A percentile compares a stretch with the other conserved stretches of the same genome.
Conservation (phyloP, 2,888 invertebrate genomes). For the Apamea anceps region DNA sequence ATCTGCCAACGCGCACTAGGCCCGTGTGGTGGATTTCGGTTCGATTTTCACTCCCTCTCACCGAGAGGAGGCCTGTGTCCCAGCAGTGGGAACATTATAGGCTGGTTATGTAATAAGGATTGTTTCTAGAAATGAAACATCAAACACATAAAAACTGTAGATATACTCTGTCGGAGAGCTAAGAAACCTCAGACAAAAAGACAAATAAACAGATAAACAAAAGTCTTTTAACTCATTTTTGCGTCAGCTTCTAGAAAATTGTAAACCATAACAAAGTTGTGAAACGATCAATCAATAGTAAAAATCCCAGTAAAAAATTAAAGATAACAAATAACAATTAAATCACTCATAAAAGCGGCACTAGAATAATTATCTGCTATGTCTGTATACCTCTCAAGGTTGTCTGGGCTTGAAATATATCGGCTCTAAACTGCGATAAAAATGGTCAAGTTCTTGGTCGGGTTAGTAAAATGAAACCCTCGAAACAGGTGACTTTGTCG, state of each 20-base stretch:
- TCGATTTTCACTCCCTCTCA: too few relatives aligned
- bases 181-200: neutral
- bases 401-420: conserved; percentile 44
- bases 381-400: conserved; percentile 29
- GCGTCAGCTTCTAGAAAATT: neutral
- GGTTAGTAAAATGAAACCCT: neutral
- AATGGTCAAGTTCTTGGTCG: conserved; percentile 2
- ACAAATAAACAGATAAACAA: conserved; percentile 6
- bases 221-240: neutral
- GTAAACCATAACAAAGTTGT: neutral
- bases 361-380: conserved; percentile 22
- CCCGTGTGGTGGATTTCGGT: too few relatives aligned
- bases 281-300: conserved; percentile 13
- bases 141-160: neutral
- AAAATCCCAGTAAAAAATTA: neutral
- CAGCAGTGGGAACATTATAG: too few relatives aligned
- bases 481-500: neutral
- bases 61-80: too few relatives aligned
- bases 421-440: neutral
- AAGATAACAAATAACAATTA: conserved; percentile 9
- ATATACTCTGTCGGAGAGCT: neutral
- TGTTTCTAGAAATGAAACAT: neutral
- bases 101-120: too few relatives aligned
- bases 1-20: too few relatives aligned
- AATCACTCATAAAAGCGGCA: conserved; percentile 4